Evolutionary conservation across 2,888 invertebrate species (phyloP).

Genomic region (Teinopalpus imperialis): DNA sequence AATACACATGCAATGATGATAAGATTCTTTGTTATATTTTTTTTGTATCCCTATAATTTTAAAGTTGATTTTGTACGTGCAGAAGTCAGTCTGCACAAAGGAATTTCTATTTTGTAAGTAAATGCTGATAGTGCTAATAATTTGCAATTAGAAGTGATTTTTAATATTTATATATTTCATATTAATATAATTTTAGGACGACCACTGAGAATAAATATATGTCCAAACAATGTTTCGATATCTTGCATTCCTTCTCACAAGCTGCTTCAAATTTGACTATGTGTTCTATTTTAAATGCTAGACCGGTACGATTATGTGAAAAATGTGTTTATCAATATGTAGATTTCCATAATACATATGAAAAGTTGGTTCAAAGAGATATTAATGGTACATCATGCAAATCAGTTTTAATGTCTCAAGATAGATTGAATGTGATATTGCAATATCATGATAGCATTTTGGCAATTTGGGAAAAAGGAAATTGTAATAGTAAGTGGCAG

Average conservation of each 20-base stretch:
- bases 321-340: constrained; percentile 80
- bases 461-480: constrained; percentile 83
- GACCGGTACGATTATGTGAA: constrained; percentile 84
- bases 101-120: constrained; percentile 10
- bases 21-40: constrained; percentile 16
- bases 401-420: constrained; percentile 81
- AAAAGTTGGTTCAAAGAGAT: constrained; percentile 63
- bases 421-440: constrained; percentile 83
- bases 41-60: constrained; percentile 15
- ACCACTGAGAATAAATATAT: constrained; percentile 3
- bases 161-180: not conserved
- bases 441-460: constrained; percentile 79
- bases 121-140: not conserved
- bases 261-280: constrained; percentile 81
- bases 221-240: constrained; percentile 45
- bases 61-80: not conserved
- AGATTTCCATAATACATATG: constrained; percentile 71
- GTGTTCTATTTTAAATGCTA: constrained; percentile 82
- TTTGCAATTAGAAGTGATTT: not conserved
- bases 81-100: constrained; percentile 12
- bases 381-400: constrained; percentile 82
- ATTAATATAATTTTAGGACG: constrained; percentile 29
- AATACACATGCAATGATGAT: constrained; percentile 17
- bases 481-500: constrained; percentile 80
- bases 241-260: constrained; percentile 73